phyloP scores from a whole-genome alignment of 2,113 vertebrate species.

The Aspidoscelis tigris region DNA sequence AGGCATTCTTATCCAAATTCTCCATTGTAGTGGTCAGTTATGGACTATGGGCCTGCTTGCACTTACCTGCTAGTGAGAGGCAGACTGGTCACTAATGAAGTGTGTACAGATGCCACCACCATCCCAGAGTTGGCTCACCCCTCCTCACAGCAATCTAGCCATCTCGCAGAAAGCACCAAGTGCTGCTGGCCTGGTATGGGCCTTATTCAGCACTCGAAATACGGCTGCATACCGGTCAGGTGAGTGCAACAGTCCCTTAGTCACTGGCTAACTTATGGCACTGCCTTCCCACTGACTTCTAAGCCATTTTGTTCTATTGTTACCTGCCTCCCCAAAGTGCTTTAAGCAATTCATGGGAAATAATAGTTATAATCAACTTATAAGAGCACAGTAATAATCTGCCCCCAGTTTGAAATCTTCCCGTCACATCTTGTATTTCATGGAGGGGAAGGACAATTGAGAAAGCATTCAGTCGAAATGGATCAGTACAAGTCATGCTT shows the following conservation, averaged over 20 bases:
- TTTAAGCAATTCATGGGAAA: background rate
- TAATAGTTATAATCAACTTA: background rate
- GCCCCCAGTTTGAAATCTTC: background rate
- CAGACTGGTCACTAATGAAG: too few species aligned
- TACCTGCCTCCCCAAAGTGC: background rate
- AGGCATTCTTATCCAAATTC: too few species aligned
- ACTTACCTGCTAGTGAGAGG: too few species aligned
- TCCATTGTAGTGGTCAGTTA: too few species aligned
- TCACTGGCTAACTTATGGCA: background rate
- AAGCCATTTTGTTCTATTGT: background rate
- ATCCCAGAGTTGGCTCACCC: too few species aligned
- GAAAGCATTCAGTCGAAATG: background rate
- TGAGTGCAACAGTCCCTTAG: too few species aligned
- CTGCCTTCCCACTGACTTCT: background rate
- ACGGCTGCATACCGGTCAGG: background rate
- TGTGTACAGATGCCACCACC: too few species aligned
- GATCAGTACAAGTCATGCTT: background rate
- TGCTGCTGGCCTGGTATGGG: too few species aligned
- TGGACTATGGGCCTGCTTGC: too few species aligned
- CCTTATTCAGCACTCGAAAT: too few species aligned
- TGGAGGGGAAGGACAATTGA: background rate
- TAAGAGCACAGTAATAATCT: background rate
- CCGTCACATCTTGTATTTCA: background rate
- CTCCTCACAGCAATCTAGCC: too few species aligned
- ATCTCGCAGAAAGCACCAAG: too few species aligned